These are phyloP conservation scores for Macrobrachium nipponense DNA, from an alignment of 1,140 invertebrate species.

Conservation along the genomic window DNA sequence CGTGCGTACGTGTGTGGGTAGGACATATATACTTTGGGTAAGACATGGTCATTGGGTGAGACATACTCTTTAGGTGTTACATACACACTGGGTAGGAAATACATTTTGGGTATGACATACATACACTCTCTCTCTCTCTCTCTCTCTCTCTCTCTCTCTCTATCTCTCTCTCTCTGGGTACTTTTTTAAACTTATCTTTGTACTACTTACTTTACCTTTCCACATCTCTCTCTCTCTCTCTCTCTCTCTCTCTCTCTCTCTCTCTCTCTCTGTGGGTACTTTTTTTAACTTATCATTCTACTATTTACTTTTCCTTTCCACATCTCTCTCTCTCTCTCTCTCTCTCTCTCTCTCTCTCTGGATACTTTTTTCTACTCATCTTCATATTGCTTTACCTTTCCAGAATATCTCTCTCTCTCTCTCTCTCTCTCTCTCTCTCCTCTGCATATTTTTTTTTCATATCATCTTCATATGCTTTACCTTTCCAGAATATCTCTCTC, in stretches of 20 bases:
- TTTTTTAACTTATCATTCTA: too few species aligned
- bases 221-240: slow-evolving; percentile 8
- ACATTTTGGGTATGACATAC: too few species aligned
- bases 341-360: slow-evolving; percentile 5
- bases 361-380: not conserved
- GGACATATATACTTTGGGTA: too few species aligned
- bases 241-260: slow-evolving; percentile 18
- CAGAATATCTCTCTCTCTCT: not conserved
- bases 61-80: too few species aligned
- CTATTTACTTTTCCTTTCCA: not conserved
- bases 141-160: slow-evolving; percentile 31
- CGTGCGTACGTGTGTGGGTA: not conserved
- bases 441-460: not conserved
- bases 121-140: slow-evolving; percentile 25
- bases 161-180: not conserved
- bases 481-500: not conserved
- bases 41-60: too few species aligned
- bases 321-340: not conserved
- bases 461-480: not conserved
- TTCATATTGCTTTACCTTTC: not conserved
- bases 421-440: not conserved
- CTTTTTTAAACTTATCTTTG: too few species aligned
- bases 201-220: not conserved
- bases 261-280: not conserved
- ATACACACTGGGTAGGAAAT: too few species aligned